Evolutionary conservation across 2,888 invertebrate genomes (phyloP).

Genomic region (Drosophila yooni): DNA sequence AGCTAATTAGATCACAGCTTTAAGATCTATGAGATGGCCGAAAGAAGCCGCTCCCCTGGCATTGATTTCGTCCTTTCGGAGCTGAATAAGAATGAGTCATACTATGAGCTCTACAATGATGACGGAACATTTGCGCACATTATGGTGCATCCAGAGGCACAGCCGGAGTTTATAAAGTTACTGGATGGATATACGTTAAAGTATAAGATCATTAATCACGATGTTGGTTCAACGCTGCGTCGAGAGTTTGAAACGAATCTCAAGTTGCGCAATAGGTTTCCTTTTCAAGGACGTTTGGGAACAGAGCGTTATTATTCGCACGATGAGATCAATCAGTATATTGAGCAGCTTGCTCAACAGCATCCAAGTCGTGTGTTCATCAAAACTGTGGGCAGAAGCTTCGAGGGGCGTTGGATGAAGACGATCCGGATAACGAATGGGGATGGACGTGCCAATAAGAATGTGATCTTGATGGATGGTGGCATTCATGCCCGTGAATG

Average conservation of each 20-base stretch:
- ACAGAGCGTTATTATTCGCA: constrained; percentile 71
- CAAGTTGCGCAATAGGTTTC: constrained; percentile 39
- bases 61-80: constrained; percentile 29
- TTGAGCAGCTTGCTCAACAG: constrained; percentile 84
- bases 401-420: constrained; percentile 87
- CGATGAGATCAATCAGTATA: constrained; percentile 85
- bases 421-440: constrained; percentile 87
- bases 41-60: constrained; percentile 23
- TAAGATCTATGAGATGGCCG: constrained; percentile 70
- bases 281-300: constrained; percentile 55
- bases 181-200: constrained; percentile 37
- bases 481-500: constrained; percentile 89
- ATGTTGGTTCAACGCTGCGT: constrained; percentile 61
- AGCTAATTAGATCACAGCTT: constrained; percentile 48
- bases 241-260: constrained; percentile 49
- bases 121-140: constrained; percentile 44
- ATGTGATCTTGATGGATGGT: constrained; percentile 86
- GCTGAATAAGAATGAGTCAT: constrained; percentile 48
- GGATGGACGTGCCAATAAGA: constrained; percentile 78
- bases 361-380: constrained; percentile 86
- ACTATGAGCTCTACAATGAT: constrained; percentile 61
- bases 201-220: constrained; percentile 53
- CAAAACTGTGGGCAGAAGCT: constrained; percentile 87
- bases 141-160: constrained; percentile 72
- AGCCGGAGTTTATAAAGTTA: constrained; percentile 54